Percentiles rank a stretch among this genome's conserved stretches.
phyloP scores from a whole-genome alignment of 2,797 vertebrate genomes.

The Oreochromis mossambicus region DNA sequence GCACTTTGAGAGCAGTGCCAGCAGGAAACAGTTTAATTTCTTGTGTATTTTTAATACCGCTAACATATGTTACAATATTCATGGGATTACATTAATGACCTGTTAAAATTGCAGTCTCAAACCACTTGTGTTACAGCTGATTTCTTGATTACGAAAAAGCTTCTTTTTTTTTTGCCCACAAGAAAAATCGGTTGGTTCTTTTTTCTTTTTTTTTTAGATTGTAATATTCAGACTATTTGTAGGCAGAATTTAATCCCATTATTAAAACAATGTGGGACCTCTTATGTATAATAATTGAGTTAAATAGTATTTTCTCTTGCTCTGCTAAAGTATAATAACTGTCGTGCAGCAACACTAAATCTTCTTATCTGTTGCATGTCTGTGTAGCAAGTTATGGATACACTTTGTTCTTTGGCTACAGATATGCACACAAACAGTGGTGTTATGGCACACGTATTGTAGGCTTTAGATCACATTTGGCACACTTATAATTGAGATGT shows the following conservation, averaged over 20 bases:
- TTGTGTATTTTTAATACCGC: slow-evolving; percentile 18
- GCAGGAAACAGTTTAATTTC: slow-evolving; percentile 26
- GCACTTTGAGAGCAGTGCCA: neutral
- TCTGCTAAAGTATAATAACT: neutral
- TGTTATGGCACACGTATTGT: neutral
- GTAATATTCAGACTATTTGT: neutral
- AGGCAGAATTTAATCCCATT: neutral
- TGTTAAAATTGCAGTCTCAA: slow-evolving; percentile 7
- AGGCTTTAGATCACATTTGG: slow-evolving; percentile 27
- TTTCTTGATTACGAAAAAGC: slow-evolving; percentile 14
- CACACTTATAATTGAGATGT: slow-evolving; percentile 11
- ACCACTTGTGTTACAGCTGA: neutral
- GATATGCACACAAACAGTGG: neutral
- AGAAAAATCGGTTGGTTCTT: neutral
- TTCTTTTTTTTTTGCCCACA: neutral
- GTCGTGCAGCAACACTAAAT: neutral
- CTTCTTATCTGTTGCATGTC: neutral
- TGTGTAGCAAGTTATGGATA: neutral
- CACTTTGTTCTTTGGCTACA: neutral
- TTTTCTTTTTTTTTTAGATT: neutral
- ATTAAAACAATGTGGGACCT: neutral
- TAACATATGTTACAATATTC: slow-evolving; percentile 23
- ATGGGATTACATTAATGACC: slow-evolving; percentile 31
- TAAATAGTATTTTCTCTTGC: neutral
- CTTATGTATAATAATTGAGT: neutral